Base-by-base conservation (phyloP, 2,113 vertebrate species). In the Carettochelys insculpta region DNA sequence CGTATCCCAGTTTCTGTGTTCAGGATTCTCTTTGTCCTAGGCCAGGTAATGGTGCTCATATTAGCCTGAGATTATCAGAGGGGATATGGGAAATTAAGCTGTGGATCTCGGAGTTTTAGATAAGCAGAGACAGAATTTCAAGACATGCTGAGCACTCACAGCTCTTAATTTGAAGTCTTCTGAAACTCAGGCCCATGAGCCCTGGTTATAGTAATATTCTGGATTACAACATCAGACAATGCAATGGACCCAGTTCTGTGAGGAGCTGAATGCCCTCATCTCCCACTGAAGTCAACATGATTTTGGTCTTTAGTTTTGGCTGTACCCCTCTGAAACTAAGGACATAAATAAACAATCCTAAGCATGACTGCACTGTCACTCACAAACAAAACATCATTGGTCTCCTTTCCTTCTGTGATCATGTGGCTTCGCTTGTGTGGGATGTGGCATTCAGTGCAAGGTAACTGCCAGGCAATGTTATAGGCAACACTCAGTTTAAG, bases 401-500 rank as follows among this genome's bases (percentile, higher is more conserved):
- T 73, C 48, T 38, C 68, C 14, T 22, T 80, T 71, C 29, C 31
- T 53, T 73, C 68, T 73, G n/a, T 12, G 68, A 11, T 11, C 10
- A 5, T 22, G 0, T 48, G 29, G 38, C 25, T 47, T 9, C 48
- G 4, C 51, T 92, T 47, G 17, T 0, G 0, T 13, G 56, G 8
- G 77, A 6, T 19, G 50, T 5, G n/a, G 38, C 16, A 0, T 19
- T 58, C 11, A 2, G 1, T 51, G 86, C 81, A 19, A 47, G n/a
- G 47, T 31, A 65, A n/a, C 61, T 51, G 2, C 51, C 16, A n/a
- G 16, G 31, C 65, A 1, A 22, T 38, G 10, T 73, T 73, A 43
- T 2, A 7, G 0, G 4, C 75, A 47, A 56, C 13, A 1, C 52
- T 85, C 0, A 0, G 16, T 31, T 54, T 52, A 19, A 27, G n/a